Percentiles rank a stretch among this genome's conserved stretches.
phyloP scores from a whole-genome alignment of 2,888 invertebrate genomes.

The Macrophya alboannulata region DNA sequence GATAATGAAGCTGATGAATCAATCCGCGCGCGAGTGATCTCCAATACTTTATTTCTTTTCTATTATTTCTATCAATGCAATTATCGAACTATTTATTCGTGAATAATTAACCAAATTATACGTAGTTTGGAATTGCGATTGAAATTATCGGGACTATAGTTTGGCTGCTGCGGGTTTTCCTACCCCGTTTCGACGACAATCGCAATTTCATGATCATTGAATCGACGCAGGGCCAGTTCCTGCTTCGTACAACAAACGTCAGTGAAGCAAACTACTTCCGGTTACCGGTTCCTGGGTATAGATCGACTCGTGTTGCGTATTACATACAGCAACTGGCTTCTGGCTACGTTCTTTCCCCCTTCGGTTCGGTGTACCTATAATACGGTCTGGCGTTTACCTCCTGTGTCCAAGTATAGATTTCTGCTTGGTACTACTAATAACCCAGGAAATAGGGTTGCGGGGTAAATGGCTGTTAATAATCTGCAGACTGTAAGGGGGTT shows the following conservation, averaged over 20 bases:
- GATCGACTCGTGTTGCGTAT: slow-evolving; percentile 46
- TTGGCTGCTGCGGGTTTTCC: not conserved
- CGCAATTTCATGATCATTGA: slow-evolving; percentile 55
- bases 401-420: slow-evolving; percentile 27
- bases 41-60: too few species aligned
- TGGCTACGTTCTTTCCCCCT: not conserved
- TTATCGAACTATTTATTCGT: not conserved
- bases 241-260: slow-evolving; percentile 47
- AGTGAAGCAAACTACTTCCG: slow-evolving; percentile 54
- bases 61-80: not conserved
- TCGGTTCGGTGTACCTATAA: not conserved
- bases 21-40: too few species aligned
- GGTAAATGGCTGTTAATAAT: slow-evolving; percentile 54
- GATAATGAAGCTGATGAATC: too few species aligned
- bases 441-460: slow-evolving; percentile 55
- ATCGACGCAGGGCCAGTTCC: slow-evolving; percentile 52
- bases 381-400: not conserved
- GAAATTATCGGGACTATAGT: too few species aligned
- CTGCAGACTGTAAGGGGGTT: slow-evolving; percentile 33
- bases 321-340: slow-evolving; percentile 42
- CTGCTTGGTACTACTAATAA: slow-evolving; percentile 40
- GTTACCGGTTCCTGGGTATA: slow-evolving; percentile 42
- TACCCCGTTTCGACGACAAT: slow-evolving; percentile 13
- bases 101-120: not conserved
- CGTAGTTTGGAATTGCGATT: slow-evolving; percentile 15